phyloP scores from a whole-genome alignment of 2,888 invertebrate species.

The Brachynemurus nebulosus region DNA sequence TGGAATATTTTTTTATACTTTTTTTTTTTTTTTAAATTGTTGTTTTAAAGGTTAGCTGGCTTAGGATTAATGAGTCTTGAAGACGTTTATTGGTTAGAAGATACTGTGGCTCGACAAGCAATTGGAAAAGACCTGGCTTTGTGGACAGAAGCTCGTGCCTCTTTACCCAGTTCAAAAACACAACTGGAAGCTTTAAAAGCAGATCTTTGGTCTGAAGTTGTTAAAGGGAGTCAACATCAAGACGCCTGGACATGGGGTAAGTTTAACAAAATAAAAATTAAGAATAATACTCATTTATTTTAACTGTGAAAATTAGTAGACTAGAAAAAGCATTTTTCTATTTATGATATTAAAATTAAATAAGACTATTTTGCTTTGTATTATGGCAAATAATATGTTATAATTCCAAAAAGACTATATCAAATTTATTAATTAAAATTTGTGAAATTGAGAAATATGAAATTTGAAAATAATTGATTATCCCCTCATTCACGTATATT shows the following conservation, averaged over 20 bases:
- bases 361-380: too few species aligned
- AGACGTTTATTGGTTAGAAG: slow-evolving; percentile 84
- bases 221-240: slow-evolving; percentile 72
- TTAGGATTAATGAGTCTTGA: slow-evolving; percentile 75
- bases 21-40: neutral
- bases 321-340: neutral
- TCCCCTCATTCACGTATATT: too few species aligned
- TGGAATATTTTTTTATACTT: neutral
- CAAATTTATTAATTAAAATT: too few species aligned
- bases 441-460: too few species aligned
- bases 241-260: slow-evolving; percentile 83
- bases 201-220: slow-evolving; percentile 74
- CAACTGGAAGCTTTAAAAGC: slow-evolving; percentile 64
- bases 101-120: slow-evolving; percentile 59
- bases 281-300: too few species aligned
- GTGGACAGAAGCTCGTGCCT: slow-evolving; percentile 70
- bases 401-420: too few species aligned
- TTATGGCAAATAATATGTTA: too few species aligned
- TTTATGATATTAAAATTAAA: too few species aligned
- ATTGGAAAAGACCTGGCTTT: slow-evolving; percentile 60
- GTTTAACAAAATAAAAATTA: too few species aligned
- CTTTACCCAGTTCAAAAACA: slow-evolving; percentile 68
- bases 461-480: too few species aligned
- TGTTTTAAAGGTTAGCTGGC: slow-evolving; percentile 50
- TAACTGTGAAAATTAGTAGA: too few species aligned